Base-by-base conservation (phyloP, 2,797 vertebrate genomes). In the Eulemur rubriventer region DNA sequence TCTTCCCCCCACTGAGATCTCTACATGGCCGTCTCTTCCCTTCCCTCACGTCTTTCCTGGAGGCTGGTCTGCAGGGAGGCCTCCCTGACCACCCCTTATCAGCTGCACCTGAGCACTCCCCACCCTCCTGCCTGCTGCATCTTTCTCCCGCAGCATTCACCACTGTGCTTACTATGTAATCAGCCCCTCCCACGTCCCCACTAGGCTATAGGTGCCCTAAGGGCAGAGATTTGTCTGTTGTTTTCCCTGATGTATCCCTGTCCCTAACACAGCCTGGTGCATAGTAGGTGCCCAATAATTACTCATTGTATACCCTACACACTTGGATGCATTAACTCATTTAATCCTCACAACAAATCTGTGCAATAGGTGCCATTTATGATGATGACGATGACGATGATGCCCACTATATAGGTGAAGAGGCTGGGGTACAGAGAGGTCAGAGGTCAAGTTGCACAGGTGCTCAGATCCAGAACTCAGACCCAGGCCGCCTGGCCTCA, bases 21-120 rank as follows among this genome's bases (percentile, higher is more conserved):
- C 70, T 12, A 0, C 0, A 0, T 5, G 69, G 67, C 46, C 78
- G 2, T 0, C 9, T 30, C 20, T 50, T 72, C 8, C 30, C 63
- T 24, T 79, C 38, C 16, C 43, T 52, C 1, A 0, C 6, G 7
- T 35, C 73, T 65, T 55, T 17, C 2, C 16, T 2, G 16, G 26
- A 50, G 41, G 52, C 8, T 28, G 6, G 3, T 59, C 73, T 43
- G 63, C 35, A 4, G 57, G 1, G 35, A 88, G 57, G 4, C 28
- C 30, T 43, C 70, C 50, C 30, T 75, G 22, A 6, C 35, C 13
- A 1, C 8, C n/a, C 35, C 81, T 67, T 73, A 30, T 2, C 43
- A 69, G 57, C 30, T 7, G 6, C 3, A 20, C 3, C 18, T 12
- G 35, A 18, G n/a, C 4, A 4, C 38, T 20, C 3, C 13, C 46